Evolutionary conservation across 2,797 vertebrate genomes (phyloP).

Genomic region (Scolopax bukidnonensis): DNA sequence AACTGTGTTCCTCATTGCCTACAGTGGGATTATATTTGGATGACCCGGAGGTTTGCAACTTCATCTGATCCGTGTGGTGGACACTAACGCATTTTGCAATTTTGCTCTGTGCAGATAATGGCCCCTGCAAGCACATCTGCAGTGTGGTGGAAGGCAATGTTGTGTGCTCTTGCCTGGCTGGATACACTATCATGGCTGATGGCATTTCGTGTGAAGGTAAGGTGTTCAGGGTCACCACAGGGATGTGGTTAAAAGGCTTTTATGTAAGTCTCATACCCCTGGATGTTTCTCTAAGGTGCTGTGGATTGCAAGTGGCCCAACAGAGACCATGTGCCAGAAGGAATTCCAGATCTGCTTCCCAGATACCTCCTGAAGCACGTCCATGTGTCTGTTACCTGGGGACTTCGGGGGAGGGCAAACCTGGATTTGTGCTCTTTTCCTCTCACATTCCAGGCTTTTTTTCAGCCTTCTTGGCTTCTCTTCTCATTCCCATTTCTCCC

Average conservation of each 20-base stretch:
- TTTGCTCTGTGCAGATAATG: conserved; percentile 76
- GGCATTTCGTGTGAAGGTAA: conserved; percentile 85
- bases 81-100: not conserved
- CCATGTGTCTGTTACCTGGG: fast-evolving
- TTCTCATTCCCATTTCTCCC: not conserved
- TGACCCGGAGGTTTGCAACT: not conserved
- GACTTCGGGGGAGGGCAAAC: not conserved
- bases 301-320: not conserved
- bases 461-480: not conserved
- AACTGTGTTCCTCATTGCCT: not conserved
- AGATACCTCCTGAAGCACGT: not conserved
- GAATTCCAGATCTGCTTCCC: not conserved
- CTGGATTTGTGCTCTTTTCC: not conserved
- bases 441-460: not conserved
- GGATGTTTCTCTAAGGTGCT: not conserved
- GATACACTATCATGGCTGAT: conserved; percentile 85
- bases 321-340: not conserved
- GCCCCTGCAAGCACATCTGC: conserved; percentile 87
- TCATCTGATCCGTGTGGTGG: not conserved
- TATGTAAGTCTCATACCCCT: not conserved
- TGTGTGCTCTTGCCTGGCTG: conserved; percentile 87
- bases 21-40: not conserved
- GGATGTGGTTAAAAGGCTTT: not conserved
- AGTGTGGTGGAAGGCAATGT: conserved; percentile 59
- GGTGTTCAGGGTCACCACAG: not conserved